phyloP scores from a whole-genome alignment of 2,113 vertebrate species.

The Bambusicola thoracicus region DNA sequence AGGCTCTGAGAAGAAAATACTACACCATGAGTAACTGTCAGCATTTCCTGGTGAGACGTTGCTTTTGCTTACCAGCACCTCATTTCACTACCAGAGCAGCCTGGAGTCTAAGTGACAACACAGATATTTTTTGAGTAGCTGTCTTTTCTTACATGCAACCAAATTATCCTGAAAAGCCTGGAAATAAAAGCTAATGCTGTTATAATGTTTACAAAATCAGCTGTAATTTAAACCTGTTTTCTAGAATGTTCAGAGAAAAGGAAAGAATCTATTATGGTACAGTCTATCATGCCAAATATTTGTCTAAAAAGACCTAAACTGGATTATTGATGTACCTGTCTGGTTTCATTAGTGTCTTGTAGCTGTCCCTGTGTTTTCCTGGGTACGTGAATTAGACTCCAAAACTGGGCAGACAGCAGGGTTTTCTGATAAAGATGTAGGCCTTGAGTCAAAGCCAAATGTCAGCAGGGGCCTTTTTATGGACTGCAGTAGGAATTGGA shows the following conservation, averaged over 20 bases:
- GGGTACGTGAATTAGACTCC: neutral
- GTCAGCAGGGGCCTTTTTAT: conserved; percentile 39
- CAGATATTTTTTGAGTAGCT: neutral
- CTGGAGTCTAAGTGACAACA: neutral
- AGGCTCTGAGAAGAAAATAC: neutral
- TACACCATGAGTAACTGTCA: neutral
- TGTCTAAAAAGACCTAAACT: neutral
- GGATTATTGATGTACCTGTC: neutral
- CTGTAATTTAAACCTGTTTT: neutral
- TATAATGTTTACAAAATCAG: neutral
- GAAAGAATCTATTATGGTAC: neutral
- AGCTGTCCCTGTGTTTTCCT: neutral
- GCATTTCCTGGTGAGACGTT: neutral
- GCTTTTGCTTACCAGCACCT: neutral
- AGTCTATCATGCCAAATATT: neutral
- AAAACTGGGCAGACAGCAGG: neutral
- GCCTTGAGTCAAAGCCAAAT: conserved; percentile 37
- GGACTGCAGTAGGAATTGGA: neutral
- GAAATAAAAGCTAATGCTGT: neutral
- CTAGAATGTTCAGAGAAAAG: neutral
- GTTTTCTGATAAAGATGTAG: conserved; percentile 14
- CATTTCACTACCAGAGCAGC: neutral
- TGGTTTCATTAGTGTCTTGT: neutral
- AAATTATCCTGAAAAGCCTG: neutral
- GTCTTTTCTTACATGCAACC: neutral